A percentile compares a stretch with the other conserved stretches of the same genome.
These are phyloP conservation scores for Agrilus mali DNA, from an alignment of 2,888 invertebrate species.

Conservation along the genomic window DNA sequence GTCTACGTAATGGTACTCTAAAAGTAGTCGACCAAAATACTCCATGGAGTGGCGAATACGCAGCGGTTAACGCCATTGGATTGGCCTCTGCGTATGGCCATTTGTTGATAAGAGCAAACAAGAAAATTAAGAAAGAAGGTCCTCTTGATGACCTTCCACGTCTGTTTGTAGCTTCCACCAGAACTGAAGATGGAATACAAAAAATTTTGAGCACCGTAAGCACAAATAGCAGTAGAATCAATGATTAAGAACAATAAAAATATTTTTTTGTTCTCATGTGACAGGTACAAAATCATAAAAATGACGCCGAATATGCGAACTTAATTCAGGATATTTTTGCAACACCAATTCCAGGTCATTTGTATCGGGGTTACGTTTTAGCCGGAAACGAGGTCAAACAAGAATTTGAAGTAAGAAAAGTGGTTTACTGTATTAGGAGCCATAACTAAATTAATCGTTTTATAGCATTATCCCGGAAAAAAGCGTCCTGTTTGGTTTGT, in stretches of 20 bases:
- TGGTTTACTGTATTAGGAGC: background rate
- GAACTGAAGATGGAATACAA: conserved; percentile 69
- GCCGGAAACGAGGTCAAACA: conserved; percentile 22
- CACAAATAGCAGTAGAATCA: background rate
- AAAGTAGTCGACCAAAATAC: conserved; percentile 69
- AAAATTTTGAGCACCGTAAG: conserved; percentile 42
- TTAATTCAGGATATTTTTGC: conserved; percentile 38
- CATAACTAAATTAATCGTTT: conserved; percentile 6
- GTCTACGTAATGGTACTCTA: conserved; percentile 64
- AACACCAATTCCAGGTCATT: conserved; percentile 42
- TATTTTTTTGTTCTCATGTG: conserved; percentile 5
- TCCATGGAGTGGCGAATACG: conserved; percentile 75
- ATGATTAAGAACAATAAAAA: background rate
- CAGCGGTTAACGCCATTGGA: conserved; percentile 94
- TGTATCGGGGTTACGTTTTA: conserved; percentile 50
- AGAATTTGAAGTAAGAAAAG: conserved; percentile 25
- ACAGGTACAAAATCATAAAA: conserved; percentile 40
- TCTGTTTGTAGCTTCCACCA: conserved; percentile 66
- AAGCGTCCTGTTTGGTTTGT: conserved; percentile 50
- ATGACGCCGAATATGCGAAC: conserved; percentile 37
- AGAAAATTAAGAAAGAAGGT: conserved; percentile 48
- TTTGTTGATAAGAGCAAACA: conserved; percentile 68
- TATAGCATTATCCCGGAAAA: conserved; percentile 29
- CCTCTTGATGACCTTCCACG: conserved; percentile 45
- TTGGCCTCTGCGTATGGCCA: conserved; percentile 94